These are phyloP conservation scores for Phenganax stokvisi DNA, from an alignment of 92 coral and sea anemone species.

Conservation along the genomic window DNA sequence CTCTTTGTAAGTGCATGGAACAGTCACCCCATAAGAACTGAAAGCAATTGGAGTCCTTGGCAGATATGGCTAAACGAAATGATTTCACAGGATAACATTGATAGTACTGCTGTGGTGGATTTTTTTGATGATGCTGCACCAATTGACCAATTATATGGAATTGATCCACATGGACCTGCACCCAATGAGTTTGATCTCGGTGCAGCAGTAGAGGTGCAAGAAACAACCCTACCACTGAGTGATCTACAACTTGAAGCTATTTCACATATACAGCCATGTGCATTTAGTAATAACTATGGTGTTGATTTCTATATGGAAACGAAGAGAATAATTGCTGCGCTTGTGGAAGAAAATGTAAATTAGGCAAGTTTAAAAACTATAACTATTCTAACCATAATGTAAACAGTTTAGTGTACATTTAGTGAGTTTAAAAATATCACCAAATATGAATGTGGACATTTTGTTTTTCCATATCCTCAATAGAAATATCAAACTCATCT, in stretches of 20 bases:
- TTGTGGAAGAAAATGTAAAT: constrained; percentile 17
- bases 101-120: too few relatives aligned
- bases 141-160: neutral
- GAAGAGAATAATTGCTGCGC: constrained; percentile 3
- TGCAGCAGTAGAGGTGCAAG: constrained; percentile 36
- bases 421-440: too few relatives aligned
- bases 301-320: constrained; percentile 33
- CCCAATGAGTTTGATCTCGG: constrained; percentile 40
- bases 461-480: too few relatives aligned
- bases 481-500: too few relatives aligned
- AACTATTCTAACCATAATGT: too few relatives aligned
- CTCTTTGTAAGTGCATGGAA: too few relatives aligned
- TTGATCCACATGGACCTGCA: constrained; percentile 38
- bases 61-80: too few relatives aligned
- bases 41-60: too few relatives aligned
- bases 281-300: constrained; percentile 40
- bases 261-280: constrained; percentile 26
- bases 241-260: constrained; percentile 29
- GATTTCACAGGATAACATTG: too few relatives aligned
- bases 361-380: neutral
- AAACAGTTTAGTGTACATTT: too few relatives aligned
- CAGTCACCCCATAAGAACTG: too few relatives aligned
- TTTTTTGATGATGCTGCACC: constrained; percentile 11
- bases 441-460: too few relatives aligned
- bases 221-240: constrained; percentile 30